Percentiles rank a stretch among this genome's conserved stretches.
These are phyloP conservation scores for Bradypodion ventrale DNA, from an alignment of 2,797 vertebrate species.

Conservation along the genomic window DNA sequence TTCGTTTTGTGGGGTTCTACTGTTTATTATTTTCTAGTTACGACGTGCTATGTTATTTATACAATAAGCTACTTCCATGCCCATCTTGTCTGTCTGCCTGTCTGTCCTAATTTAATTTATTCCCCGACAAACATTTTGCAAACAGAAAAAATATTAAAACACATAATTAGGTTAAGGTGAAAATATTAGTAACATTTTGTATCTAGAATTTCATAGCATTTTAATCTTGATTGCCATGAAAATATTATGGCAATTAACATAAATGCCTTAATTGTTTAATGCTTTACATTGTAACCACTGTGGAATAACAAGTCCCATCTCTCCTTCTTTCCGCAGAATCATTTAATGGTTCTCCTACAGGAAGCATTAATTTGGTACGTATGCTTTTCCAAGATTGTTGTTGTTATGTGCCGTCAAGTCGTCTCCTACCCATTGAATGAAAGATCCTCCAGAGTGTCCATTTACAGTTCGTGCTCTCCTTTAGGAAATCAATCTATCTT, in stretches of 20 bases:
- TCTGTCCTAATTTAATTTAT: too few species aligned
- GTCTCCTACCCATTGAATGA: too few species aligned
- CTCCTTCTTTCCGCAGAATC: slow-evolving; percentile 79
- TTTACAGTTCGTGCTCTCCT: too few species aligned
- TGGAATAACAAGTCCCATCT: not conserved
- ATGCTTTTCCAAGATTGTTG: not conserved
- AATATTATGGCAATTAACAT: not conserved
- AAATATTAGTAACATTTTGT: not conserved
- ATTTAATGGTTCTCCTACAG: slow-evolving; percentile 95
- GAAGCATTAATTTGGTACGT: slow-evolving; percentile 95
- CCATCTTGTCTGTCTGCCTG: too few species aligned
- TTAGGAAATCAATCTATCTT: too few species aligned
- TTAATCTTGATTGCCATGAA: not conserved
- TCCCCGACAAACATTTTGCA: not conserved
- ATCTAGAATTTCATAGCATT: not conserved
- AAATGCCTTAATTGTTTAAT: not conserved
- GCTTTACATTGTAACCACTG: not conserved
- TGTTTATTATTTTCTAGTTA: too few species aligned
- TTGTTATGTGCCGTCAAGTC: too few species aligned
- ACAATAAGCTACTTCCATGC: not conserved
- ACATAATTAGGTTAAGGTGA: not conserved
- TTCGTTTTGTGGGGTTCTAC: too few species aligned
- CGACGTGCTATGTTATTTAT: not conserved
- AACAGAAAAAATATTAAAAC: not conserved
- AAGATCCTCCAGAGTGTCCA: too few species aligned